Percentiles rank a stretch among this genome's conserved stretches.
These are phyloP conservation scores for Sycophila sp. DNA, from an alignment of 1,140 invertebrate genomes.

Conservation along the genomic window DNA sequence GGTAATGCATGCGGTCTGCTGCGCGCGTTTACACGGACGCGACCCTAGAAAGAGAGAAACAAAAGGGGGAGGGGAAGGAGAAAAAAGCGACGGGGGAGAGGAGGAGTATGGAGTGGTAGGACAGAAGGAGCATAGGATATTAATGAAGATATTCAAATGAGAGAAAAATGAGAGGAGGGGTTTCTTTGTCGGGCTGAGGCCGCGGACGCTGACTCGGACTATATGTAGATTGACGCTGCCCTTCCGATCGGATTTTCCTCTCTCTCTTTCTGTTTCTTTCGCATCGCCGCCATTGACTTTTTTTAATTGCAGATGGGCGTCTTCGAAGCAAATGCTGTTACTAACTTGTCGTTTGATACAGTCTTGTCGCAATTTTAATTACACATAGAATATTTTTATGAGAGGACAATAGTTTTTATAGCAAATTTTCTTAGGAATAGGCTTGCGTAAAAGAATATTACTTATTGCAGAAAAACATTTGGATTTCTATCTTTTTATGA, in stretches of 20 bases:
- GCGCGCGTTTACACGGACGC: not conserved
- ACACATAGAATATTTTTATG: too few relatives aligned
- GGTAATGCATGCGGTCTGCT: conserved; percentile 49
- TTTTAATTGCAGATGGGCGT: too few relatives aligned
- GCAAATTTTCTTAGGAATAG: too few relatives aligned
- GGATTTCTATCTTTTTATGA: too few relatives aligned
- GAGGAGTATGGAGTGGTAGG: conserved; percentile 7
- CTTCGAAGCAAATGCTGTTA: too few relatives aligned
- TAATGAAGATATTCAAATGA: conserved; percentile 64
- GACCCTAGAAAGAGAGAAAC: not conserved
- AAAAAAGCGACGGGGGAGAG: conserved; percentile 6
- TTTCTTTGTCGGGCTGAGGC: conserved; percentile 51
- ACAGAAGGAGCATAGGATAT: conserved; percentile 48
- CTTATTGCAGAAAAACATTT: too few relatives aligned
- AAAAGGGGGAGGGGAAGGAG: not conserved
- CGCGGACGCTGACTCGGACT: conserved; percentile 52
- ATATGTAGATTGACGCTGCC: conserved; percentile 54
- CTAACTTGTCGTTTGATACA: too few relatives aligned
- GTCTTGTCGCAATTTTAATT: too few relatives aligned
- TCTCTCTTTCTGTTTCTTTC: not conserved
- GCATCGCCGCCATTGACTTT: not conserved
- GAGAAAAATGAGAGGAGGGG: conserved; percentile 48
- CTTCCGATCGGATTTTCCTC: too few relatives aligned
- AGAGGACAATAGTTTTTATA: too few relatives aligned
- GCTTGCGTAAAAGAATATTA: too few relatives aligned